Evolutionary conservation across 2,888 invertebrate species (phyloP), one percentile per base, ranked within the genome.

Genomic region (Andrena minutula): DNA sequence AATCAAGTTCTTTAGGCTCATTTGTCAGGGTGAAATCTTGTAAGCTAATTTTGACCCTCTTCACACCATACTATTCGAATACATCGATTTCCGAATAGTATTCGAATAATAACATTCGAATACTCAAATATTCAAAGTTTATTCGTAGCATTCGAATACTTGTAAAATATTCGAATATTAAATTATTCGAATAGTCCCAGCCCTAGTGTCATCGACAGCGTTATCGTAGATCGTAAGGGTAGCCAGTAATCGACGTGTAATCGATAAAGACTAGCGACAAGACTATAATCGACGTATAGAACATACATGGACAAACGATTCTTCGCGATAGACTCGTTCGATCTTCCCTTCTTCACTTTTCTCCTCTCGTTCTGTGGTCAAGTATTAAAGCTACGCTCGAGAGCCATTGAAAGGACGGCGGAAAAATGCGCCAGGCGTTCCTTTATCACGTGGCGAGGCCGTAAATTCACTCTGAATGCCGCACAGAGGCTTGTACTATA

Each of bases 401-500:
- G 28, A 64, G 20, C 35, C 8, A 41, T 64, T 35, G 63, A 61
- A 58, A 8, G 47, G 56, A 70, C 47, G 64, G 79, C 58, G 82
- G 60, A 53, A 60, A 71, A 63, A 72, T 61, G 79, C 65, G 70
- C 56, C 75, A 64, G 47, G 70, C 66, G 72, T 76, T 76, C 82
- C 75, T 73, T 72, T 76, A 60, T 68, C 76, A 77, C 75, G 69
- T 73, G 56, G 63, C 74, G 32, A 82, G 75, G 79, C 78, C 78
- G 74, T 77, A 73, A 81, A 78, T 70, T 79, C 58, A 66, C 73
- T 86, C 84, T 72, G 80, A 86, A 89, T 85, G 86, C 87, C 83
- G 79, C 83, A 84, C 68, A 88, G 88, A 90, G 87, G 86, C 85
- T 88, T 90, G 86, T 91, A 89, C 75, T 86, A 81, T 81, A 79